These are phyloP conservation scores for Cydia splendana DNA, from an alignment of 1,140 invertebrate genomes.

Conservation along the genomic window DNA sequence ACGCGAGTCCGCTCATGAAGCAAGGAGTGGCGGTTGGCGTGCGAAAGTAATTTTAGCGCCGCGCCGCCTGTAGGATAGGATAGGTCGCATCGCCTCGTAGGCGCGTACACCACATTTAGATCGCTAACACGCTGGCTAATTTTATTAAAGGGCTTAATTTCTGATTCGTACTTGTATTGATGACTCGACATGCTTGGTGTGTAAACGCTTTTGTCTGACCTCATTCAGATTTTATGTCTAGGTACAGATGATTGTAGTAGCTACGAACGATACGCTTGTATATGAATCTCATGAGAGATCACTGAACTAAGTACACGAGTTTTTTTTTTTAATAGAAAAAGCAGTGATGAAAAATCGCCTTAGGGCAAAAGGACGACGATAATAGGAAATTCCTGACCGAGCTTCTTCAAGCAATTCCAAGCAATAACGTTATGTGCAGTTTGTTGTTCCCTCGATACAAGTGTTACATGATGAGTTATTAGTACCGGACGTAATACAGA, in stretches of 20 bases:
- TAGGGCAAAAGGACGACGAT: not conserved
- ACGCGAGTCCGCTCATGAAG: conserved; percentile 45
- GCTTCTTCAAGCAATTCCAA: not conserved
- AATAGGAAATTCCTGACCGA: not conserved
- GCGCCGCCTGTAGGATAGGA: conserved; percentile 37
- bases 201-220: too few species aligned
- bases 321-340: not conserved
- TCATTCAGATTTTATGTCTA: too few species aligned
- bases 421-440: conserved; percentile 21
- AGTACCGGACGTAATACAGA: conserved; percentile 64
- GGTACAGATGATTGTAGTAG: too few species aligned
- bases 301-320: too few species aligned
- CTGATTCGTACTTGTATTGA: too few species aligned
- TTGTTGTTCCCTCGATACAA: conserved; percentile 41
- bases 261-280: too few species aligned
- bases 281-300: too few species aligned
- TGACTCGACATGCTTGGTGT: too few species aligned
- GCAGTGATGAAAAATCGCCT: not conserved
- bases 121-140: conserved; percentile 52
- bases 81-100: conserved; percentile 35
- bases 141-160: conserved; percentile 46
- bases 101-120: conserved; percentile 50
- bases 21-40: conserved; percentile 53
- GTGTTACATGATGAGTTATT: conserved; percentile 52
- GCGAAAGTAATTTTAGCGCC: conserved; percentile 63